A percentile compares a stretch with the other conserved stretches of the same genome.
Conservation (phyloP, 2,113 vertebrate genomes). For the Caracal caracal region DNA sequence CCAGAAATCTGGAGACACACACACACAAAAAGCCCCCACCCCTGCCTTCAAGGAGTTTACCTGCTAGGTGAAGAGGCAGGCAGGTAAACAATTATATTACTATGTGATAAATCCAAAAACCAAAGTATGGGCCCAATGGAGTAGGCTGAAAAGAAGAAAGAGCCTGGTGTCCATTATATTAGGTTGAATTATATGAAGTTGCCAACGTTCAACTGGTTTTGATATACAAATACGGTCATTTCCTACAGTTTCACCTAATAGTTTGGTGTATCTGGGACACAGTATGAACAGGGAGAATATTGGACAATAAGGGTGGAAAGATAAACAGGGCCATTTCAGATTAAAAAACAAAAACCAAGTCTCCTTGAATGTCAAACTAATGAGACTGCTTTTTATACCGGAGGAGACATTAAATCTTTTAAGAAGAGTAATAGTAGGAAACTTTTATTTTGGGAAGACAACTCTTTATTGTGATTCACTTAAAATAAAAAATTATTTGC, state of each 20-base stretch:
- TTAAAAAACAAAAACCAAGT: neutral
- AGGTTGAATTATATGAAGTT: neutral
- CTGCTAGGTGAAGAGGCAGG: neutral
- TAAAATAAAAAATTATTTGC: neutral
- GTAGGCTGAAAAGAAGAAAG: neutral
- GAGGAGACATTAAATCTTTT: neutral
- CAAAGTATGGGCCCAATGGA: neutral
- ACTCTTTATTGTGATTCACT: neutral
- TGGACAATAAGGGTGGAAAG: neutral
- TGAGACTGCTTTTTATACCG: neutral
- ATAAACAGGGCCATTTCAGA: neutral
- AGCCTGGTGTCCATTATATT: neutral
- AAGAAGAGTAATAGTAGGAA: neutral
- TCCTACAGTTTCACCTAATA: neutral
- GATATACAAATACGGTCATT: neutral
- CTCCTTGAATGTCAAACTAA: neutral
- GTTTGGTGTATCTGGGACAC: neutral
- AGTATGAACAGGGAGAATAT: neutral
- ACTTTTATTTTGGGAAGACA: neutral
- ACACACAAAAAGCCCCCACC: neutral
- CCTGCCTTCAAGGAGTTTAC: neutral
- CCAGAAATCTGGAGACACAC: conserved; percentile 1
- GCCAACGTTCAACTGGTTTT: neutral
- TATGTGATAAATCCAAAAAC: neutral
- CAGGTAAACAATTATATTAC: neutral